Percentiles rank a stretch among this genome's conserved stretches.
Evolutionary conservation across 2,113 vertebrate species (phyloP).

Genomic region (Anolis carolinensis): DNA sequence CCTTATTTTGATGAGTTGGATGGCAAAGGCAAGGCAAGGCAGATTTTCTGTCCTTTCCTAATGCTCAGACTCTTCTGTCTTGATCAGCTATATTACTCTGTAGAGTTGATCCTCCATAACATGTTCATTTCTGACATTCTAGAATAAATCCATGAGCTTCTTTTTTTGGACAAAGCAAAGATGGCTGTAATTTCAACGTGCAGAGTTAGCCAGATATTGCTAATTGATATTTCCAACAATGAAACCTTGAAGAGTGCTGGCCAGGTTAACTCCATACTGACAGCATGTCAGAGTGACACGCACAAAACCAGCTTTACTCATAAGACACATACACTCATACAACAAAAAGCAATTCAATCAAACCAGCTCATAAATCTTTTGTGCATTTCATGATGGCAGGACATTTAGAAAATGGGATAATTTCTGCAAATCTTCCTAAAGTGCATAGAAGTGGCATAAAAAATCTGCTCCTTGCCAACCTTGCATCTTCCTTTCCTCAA

Average conservation of each 20-base stretch:
- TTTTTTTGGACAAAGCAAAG: background rate
- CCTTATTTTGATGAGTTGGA: too few species aligned
- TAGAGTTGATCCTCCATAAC: too few species aligned
- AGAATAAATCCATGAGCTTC: background rate
- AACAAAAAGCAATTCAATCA: constrained; percentile 59
- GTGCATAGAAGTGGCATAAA: constrained; percentile 44
- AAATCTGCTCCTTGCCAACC: constrained; percentile 44
- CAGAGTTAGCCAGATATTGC: background rate
- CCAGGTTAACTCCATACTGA: constrained; percentile 7
- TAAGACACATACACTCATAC: background rate
- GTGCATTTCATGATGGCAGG: constrained; percentile 42
- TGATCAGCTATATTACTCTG: too few species aligned
- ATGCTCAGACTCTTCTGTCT: too few species aligned
- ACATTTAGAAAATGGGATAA: constrained; percentile 67
- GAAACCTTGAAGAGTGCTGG: constrained; percentile 8
- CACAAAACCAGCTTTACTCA: constrained; percentile 10
- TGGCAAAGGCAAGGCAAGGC: background rate
- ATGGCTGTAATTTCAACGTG: background rate
- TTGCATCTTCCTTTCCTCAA: constrained; percentile 41
- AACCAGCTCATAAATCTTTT: constrained; percentile 59
- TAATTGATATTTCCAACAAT: constrained; percentile 14
- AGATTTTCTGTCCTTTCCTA: too few species aligned
- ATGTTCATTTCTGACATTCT: background rate
- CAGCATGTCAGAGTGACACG: constrained; percentile 35
- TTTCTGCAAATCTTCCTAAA: constrained; percentile 63